These are phyloP conservation scores for Darevskia nairensis DNA, from an alignment of 2,797 vertebrate genomes.

Conservation along the genomic window DNA sequence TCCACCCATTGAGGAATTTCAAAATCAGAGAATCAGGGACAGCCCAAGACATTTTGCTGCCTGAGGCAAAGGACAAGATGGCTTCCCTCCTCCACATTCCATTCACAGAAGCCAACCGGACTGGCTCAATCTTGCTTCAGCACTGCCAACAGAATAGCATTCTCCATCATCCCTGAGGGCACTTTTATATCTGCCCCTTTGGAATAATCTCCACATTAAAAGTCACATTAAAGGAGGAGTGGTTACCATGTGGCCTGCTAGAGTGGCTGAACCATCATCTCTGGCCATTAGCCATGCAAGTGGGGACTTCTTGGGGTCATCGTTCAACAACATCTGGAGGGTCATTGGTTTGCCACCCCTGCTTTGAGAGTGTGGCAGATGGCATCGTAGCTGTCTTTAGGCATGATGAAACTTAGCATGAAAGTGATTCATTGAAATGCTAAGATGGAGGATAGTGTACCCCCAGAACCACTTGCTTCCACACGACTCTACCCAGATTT, in stretches of 20 bases:
- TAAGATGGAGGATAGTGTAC: not conserved
- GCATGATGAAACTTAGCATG: not conserved
- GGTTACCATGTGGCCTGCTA: no score
- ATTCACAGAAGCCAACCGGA: not conserved
- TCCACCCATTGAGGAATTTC: conserved; percentile 60
- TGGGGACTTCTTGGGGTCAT: no score
- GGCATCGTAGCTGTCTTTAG: not conserved
- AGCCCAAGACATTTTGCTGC: not conserved
- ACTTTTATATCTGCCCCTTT: no score
- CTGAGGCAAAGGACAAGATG: not conserved
- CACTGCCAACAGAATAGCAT: not conserved
- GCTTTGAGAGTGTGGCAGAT: not conserved
- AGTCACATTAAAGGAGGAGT: not conserved
- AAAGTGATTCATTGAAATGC: not conserved
- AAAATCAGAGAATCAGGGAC: not conserved
- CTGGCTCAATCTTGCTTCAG: not conserved
- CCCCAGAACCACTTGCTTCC: not conserved
- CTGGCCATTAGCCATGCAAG: no score
- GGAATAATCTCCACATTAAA: no score
- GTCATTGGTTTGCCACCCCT: no score
- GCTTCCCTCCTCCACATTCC: not conserved
- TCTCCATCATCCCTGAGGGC: no score
- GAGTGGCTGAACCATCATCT: no score
- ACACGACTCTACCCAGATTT: not conserved
- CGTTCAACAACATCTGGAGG: no score